A percentile compares a stretch with the other conserved stretches of the same genome.
Conservation (phyloP, 2,113 vertebrate genomes). For the Alethe diademata region DNA sequence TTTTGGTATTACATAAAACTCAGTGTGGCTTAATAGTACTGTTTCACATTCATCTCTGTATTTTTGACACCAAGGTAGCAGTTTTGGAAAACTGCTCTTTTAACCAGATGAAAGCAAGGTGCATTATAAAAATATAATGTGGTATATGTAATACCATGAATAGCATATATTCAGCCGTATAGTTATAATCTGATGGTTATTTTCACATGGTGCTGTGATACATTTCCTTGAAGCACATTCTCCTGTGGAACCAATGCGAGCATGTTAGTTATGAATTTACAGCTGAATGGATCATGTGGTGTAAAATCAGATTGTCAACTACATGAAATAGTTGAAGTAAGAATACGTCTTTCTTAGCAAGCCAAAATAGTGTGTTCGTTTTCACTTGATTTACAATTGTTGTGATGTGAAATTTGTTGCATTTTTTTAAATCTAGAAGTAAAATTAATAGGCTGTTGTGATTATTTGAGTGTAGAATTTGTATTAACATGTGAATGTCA, state of each 20-base stretch:
- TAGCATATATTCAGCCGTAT: not conserved
- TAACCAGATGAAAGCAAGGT: not conserved
- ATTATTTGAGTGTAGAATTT: not conserved
- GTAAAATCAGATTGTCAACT: constrained; percentile 4
- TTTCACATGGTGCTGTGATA: not conserved
- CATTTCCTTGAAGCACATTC: not conserved
- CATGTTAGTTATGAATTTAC: not conserved
- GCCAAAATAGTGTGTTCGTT: not conserved
- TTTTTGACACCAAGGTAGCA: not conserved
- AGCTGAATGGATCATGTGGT: not conserved
- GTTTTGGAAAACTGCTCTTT: not conserved
- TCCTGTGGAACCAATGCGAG: not conserved
- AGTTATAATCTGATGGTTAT: not conserved
- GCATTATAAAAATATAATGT: not conserved
- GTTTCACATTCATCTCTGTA: not conserved
- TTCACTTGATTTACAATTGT: not conserved
- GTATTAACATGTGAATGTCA: not conserved
- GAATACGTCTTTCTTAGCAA: not conserved
- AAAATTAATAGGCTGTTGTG: not conserved
- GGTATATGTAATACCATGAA: not conserved
- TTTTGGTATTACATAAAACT: not conserved
- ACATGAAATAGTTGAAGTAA: not conserved
- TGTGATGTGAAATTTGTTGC: not conserved
- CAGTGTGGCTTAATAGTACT: not conserved
- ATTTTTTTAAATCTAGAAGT: not conserved